Base-by-base conservation (phyloP, 2,797 vertebrate species). In the Chelonia mydas region DNA sequence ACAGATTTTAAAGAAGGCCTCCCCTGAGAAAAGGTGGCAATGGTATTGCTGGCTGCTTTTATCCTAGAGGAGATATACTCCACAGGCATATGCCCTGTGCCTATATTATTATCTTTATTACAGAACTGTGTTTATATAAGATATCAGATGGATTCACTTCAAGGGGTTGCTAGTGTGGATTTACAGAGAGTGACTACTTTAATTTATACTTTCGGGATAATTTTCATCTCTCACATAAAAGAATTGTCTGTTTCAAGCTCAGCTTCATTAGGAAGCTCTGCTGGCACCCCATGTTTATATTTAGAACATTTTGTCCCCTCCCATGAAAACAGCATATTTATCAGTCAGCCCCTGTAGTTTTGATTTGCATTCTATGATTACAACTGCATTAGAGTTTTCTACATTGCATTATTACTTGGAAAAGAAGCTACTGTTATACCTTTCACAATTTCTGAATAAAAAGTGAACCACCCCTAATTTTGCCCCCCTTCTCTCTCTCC, bases 331-430 rank as follows among this genome's bases (percentile, higher is more conserved):
- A 93, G 53, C 37, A 93, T 96, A 92, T 81, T 92, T 59, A 84
- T 72, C 83, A 87, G 86, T 93, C 87, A 76, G 53, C 94, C 53
- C 50, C 65, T 47, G 57, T 45, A 84, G 81, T 93, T 96, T 94
- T 93, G 92, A 96, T 96, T 96, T 97, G 79, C 83, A 95, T 95
- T 89, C 92, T 93, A 91, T 94, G 84, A 93, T 95, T 95, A 89
- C 59, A 93, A 80, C 65, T 81, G 91, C 31, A 92, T 92, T 93
- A 87, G 33, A 93, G 85, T 90, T 94, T 95, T 92, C 89, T 83
- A 72, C 78, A 91, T 89, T 87, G 59, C 53, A 81, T 37, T 45
- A 77, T 91, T 96, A 93, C 53, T 94, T 86, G 68, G 93, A 27
- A 93, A 94, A 94, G 11, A 84, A 84, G 21, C 31, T 85, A 41